Evolutionary conservation across 2,113 vertebrate species (phyloP), one percentile per base, ranked within the genome.

Genomic region (Apus apus): DNA sequence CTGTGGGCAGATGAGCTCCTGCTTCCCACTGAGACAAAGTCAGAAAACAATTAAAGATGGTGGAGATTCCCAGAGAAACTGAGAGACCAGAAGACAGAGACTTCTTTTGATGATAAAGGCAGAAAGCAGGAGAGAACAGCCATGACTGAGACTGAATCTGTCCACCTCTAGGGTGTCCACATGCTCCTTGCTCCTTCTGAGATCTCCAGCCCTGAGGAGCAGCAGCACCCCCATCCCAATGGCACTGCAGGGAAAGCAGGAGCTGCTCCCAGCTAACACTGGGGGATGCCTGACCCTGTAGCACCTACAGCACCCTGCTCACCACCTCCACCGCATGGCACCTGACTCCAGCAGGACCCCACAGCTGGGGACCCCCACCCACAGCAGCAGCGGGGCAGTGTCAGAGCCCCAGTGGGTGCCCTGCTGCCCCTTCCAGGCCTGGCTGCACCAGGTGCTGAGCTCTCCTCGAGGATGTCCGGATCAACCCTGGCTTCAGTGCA

Each of bases 371-470:
- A 51, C 6, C 13, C 10, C 14, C 36, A 29, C 13, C 86, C 4
- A 6, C 0, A 0, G 12, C 34, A 0, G 1, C 54, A 54, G 38
- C n/a, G 38, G 57, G 34, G n/a, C 57, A 73, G 60, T 3, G 5
- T 17, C 0, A 23, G 20, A 73, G n/a, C 58, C 45, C 51, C 0
- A 0, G 1, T 0, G 27, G 56, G 25, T 1, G 8, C 62, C 15
- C 26, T 15, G 74, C 11, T 8, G 0, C 7, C 60, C 45, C 19
- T 25, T 13, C 5, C 0, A 0, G 48, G 40, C 54, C 9, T 0
- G 2, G 21, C 48, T 0, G 2, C 27, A 43, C 2, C 0, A 0
- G 19, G 21, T 8, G 30, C 81, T 62, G 13, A 53, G 66, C 38
- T 76, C 13, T 0, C 25, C 0, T 2, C 0, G 5, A 23, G 46